Percentiles rank a stretch among this genome's conserved stretches.
Conservation (phyloP, 37 sponge, comb jelly and placozoan genomes). For the Bolinopsis microptera region DNA sequence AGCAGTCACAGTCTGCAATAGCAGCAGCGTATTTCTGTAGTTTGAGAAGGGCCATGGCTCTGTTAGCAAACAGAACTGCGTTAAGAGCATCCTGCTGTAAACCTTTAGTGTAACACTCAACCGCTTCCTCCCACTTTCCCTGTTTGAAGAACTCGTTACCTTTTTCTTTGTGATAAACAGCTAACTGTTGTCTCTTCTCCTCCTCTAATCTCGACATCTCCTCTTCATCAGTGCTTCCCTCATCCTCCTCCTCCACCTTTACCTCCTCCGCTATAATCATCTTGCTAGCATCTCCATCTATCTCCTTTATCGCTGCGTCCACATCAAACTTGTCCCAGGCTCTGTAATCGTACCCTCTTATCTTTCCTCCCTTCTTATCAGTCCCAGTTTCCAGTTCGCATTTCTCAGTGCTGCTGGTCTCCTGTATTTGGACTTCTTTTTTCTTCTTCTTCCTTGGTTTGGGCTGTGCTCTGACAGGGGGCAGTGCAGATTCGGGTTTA, state of each 20-base stretch:
- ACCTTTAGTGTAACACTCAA: slow-evolving; percentile 83
- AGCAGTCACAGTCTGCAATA: slow-evolving; percentile 49
- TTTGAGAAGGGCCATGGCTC: slow-evolving; percentile 95
- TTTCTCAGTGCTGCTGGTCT: neutral
- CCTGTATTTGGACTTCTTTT: slow-evolving; percentile 58
- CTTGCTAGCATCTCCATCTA: slow-evolving; percentile 69
- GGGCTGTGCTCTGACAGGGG: slow-evolving; percentile 1
- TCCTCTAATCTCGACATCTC: neutral
- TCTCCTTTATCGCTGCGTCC: slow-evolving; percentile 71
- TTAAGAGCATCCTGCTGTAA: slow-evolving; percentile 78
- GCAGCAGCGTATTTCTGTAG: slow-evolving; percentile 73
- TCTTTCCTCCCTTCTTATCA: slow-evolving; percentile 68
- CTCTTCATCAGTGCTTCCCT: slow-evolving; percentile 51
- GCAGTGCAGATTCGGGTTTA: neutral
- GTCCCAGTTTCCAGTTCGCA: neutral
- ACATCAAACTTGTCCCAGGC: slow-evolving; percentile 99
- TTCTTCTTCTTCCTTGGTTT: slow-evolving; percentile 65
- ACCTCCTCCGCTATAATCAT: slow-evolving; percentile 65
- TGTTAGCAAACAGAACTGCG: slow-evolving; percentile 84
- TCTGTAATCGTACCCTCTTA: slow-evolving; percentile 87
- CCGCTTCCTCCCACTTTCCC: slow-evolving; percentile 80
- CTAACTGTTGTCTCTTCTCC: slow-evolving; percentile 69
- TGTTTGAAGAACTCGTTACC: slow-evolving; percentile 87
- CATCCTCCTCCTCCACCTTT: slow-evolving; percentile 67
- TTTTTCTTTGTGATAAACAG: slow-evolving; percentile 80